phyloP scores from a whole-genome alignment of 2,113 vertebrate genomes.

The Pheucticus melanocephalus region DNA sequence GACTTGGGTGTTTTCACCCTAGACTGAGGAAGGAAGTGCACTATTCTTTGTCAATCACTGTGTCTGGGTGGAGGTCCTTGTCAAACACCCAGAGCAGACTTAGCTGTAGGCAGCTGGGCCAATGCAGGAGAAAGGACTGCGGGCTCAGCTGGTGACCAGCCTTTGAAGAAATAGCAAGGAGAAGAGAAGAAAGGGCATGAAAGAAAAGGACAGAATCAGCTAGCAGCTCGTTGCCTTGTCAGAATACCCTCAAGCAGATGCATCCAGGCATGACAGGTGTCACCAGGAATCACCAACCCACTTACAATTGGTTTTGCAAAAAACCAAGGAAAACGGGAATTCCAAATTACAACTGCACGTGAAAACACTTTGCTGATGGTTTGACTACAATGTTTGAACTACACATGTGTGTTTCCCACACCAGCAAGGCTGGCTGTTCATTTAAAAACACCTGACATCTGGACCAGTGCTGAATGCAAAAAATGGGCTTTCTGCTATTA shows the following conservation, averaged over 20 bases:
- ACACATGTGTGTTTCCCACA: not conserved
- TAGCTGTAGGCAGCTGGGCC: not conserved
- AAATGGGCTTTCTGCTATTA: not conserved
- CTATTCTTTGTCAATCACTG: not conserved
- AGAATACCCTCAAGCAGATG: not conserved
- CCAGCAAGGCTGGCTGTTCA: not conserved
- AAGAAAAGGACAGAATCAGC: not conserved
- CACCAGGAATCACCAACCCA: not conserved
- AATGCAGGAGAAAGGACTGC: not conserved
- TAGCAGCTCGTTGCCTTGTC: not conserved
- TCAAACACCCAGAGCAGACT: not conserved
- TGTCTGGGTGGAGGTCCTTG: not conserved
- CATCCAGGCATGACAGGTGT: not conserved
- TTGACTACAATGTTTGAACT: not conserved
- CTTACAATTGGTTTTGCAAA: not conserved
- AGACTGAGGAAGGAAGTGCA: not conserved
- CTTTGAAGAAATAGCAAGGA: not conserved
- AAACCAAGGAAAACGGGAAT: not conserved
- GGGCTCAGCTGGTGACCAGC: not conserved
- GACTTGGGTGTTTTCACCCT: not conserved
- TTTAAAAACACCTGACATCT: not conserved
- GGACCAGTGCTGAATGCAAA: not conserved
- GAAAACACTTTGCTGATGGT: not conserved
- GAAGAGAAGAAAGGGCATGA: not conserved
- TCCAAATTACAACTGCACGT: not conserved